These are phyloP conservation scores for Trichoplusia ni DNA, from an alignment of 1,140 invertebrate genomes.

Conservation along the genomic window DNA sequence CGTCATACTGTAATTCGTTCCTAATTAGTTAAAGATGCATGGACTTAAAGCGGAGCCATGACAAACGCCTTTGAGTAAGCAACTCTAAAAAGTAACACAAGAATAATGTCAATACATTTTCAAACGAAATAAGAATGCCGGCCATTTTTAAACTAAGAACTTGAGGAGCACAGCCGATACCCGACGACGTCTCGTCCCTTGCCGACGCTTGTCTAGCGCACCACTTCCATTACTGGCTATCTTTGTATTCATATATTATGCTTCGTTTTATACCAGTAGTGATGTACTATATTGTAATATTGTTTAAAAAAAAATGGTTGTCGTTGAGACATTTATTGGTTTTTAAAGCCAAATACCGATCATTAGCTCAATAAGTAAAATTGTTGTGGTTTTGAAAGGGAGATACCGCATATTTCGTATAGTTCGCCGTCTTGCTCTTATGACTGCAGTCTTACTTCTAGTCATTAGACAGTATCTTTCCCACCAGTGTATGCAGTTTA, in stretches of 20 bases:
- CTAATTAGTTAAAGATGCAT: background rate
- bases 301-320: background rate
- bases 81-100: background rate
- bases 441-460: no score
- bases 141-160: background rate
- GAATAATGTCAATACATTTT: background rate
- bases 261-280: background rate
- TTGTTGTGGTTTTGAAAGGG: no score
- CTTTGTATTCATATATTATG: constrained; percentile 1
- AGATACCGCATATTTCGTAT: no score
- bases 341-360: no score
- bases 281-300: background rate
- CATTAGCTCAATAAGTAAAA: no score
- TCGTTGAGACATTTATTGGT: background rate
- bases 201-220: constrained; percentile 11
- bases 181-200: constrained; percentile 1
- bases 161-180: background rate
- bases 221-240: constrained; percentile 22
- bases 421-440: no score
- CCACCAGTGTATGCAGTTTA: no score
- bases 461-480: no score
- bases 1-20: no score
- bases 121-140: background rate
- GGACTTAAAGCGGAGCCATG: no score
- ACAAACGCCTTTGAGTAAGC: no score